phyloP scores from a whole-genome alignment of 2,888 invertebrate genomes.

The Acleris cristana region DNA sequence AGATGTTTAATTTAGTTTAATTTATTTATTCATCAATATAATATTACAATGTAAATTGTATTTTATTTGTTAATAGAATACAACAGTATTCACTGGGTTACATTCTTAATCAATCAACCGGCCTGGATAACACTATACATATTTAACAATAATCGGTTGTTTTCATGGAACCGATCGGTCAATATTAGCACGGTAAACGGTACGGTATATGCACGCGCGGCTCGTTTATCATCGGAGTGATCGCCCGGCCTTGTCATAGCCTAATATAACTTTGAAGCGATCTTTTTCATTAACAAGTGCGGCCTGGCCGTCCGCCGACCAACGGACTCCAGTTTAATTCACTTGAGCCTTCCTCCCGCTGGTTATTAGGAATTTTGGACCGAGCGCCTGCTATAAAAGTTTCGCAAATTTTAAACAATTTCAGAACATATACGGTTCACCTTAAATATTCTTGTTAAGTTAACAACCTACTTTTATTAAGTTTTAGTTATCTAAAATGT shows the following conservation, averaged over 20 bases:
- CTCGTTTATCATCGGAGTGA: constrained; percentile 54
- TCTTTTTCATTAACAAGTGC: constrained; percentile 57
- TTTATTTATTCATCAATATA: too few species aligned
- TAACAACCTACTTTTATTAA: not conserved
- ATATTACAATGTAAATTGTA: too few species aligned
- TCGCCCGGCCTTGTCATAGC: constrained; percentile 24
- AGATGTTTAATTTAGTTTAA: too few species aligned
- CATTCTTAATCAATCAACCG: not conserved
- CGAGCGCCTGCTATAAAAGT: constrained; percentile 46
- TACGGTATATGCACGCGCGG: constrained; percentile 47
- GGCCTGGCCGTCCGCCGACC: constrained; percentile 51
- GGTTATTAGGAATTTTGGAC: constrained; percentile 46
- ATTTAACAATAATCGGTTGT: constrained; percentile 39
- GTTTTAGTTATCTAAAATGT: not conserved
- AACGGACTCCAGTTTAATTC: constrained; percentile 54
- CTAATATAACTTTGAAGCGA: constrained; percentile 57
- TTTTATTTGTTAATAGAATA: too few species aligned
- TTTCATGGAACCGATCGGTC: constrained; percentile 49
- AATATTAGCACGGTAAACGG: constrained; percentile 50
- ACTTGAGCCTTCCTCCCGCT: constrained; percentile 48
- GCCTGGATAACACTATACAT: constrained; percentile 28
- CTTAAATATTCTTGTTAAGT: not conserved
- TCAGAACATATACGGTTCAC: constrained; percentile 3
- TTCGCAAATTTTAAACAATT: constrained; percentile 28
- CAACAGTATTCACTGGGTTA: not conserved